A percentile compares a stretch with the other conserved stretches of the same genome.
These are phyloP conservation scores for Arrhamphus sclerolepis DNA, from an alignment of 2,797 vertebrate genomes.

Conservation along the genomic window DNA sequence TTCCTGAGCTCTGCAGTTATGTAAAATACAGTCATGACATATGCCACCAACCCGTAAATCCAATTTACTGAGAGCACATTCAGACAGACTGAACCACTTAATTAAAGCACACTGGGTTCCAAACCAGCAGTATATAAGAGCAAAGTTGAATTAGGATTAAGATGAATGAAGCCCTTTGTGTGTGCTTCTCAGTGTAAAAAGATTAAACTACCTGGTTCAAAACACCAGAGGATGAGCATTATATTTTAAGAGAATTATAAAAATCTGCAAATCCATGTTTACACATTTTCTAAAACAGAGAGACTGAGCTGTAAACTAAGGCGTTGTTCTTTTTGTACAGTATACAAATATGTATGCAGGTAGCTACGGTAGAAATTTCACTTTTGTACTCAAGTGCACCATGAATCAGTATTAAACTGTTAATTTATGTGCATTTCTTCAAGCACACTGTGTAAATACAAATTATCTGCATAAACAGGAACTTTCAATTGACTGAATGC, in stretches of 20 bases:
- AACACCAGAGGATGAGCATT: slow-evolving; percentile 59
- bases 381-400: slow-evolving; percentile 83
- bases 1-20: slow-evolving; percentile 56
- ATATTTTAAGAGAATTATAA: slow-evolving; percentile 42
- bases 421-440: slow-evolving; percentile 74
- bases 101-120: slow-evolving; percentile 65
- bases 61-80: slow-evolving; percentile 57
- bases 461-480: slow-evolving; percentile 74
- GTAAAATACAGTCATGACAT: slow-evolving; percentile 62
- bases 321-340: slow-evolving; percentile 81
- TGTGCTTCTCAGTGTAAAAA: slow-evolving; percentile 67
- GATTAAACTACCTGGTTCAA: slow-evolving; percentile 44
- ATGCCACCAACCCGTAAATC: slow-evolving; percentile 57
- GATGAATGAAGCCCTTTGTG: slow-evolving; percentile 54
- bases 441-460: slow-evolving; percentile 79
- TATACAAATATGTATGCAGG: slow-evolving; percentile 80
- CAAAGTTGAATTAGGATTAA: slow-evolving; percentile 49
- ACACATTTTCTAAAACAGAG: slow-evolving; percentile 74
- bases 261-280: slow-evolving; percentile 70
- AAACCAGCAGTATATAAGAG: slow-evolving; percentile 62
- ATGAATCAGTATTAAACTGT: slow-evolving; percentile 83
- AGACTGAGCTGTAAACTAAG: slow-evolving; percentile 71
- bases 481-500: slow-evolving; percentile 80
- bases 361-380: slow-evolving; percentile 76
- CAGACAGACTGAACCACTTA: slow-evolving; percentile 54